Conservation (phyloP, 1,140 invertebrate genomes). For the Olivierus martensii region DNA sequence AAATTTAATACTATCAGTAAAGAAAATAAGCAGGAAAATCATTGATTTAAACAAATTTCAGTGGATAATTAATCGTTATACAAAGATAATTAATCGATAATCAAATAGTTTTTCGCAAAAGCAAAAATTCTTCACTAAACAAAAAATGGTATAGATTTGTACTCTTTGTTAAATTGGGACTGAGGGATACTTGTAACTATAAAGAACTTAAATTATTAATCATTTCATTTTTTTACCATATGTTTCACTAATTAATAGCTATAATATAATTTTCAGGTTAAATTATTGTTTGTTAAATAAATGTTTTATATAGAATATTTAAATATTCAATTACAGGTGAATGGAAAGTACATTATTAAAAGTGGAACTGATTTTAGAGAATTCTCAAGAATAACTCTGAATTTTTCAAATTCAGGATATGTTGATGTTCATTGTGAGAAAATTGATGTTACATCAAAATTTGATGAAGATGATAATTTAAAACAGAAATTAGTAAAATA, state of each 20-base stretch:
- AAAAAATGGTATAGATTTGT: no score
- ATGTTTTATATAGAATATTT: neutral
- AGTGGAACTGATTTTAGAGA: constrained; percentile 84
- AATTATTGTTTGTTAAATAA: neutral
- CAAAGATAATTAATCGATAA: no score
- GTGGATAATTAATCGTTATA: no score
- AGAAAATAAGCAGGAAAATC: no score
- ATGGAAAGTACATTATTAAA: constrained; percentile 69
- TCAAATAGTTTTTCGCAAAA: no score
- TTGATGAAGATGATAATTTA: constrained; percentile 53
- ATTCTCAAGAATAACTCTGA: constrained; percentile 61
- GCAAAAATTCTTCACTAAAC: no score
- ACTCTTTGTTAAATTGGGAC: no score
- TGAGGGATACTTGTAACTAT: no score
- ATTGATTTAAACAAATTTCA: no score
- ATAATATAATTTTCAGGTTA: neutral
- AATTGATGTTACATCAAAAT: constrained; percentile 53
- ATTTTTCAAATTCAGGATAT: constrained; percentile 37
- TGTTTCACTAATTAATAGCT: neutral
- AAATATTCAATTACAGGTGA: constrained; percentile 38
- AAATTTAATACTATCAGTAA: no score
- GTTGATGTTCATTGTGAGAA: constrained; percentile 49
- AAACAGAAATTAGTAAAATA: constrained; percentile 56
- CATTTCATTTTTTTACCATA: neutral
- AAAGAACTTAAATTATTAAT: neutral